These are phyloP conservation scores for Apteryx owenii DNA, from an alignment of 2,113 vertebrate species.

Conservation along the genomic window DNA sequence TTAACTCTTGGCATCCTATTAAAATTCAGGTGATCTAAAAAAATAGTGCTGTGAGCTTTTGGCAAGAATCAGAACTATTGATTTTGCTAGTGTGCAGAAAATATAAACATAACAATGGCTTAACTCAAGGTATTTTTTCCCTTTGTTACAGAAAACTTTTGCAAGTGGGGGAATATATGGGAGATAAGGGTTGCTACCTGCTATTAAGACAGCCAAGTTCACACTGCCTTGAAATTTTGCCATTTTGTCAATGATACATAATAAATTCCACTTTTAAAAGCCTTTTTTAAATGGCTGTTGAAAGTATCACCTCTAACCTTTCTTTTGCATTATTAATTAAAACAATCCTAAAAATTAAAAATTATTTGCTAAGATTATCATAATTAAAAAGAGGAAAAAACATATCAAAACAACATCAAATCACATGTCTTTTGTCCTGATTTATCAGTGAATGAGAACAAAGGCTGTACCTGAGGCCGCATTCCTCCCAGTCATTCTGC, in stretches of 20 bases:
- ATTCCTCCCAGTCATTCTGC: not conserved
- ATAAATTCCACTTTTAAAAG: not conserved
- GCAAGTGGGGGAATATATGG: not conserved
- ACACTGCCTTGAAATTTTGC: not conserved
- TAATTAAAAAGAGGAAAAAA: not conserved
- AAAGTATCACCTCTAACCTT: not conserved
- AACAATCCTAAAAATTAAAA: not conserved
- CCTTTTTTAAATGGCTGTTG: not conserved
- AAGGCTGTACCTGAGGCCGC: not conserved
- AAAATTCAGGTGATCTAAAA: not conserved
- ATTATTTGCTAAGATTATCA: not conserved
- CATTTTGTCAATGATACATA: not conserved
- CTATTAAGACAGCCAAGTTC: not conserved
- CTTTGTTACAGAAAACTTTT: not conserved
- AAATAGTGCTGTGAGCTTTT: not conserved
- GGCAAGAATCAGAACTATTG: not conserved
- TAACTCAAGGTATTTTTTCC: not conserved
- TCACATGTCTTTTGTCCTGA: not conserved
- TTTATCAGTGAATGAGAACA: not conserved
- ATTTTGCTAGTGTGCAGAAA: conserved; percentile 14
- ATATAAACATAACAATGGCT: not conserved
- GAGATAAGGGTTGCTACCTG: not conserved
- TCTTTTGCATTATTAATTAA: not conserved
- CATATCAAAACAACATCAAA: not conserved
- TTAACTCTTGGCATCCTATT: not conserved